phyloP scores from a whole-genome alignment of 1,140 invertebrate species.

The Berghia stephanieae region DNA sequence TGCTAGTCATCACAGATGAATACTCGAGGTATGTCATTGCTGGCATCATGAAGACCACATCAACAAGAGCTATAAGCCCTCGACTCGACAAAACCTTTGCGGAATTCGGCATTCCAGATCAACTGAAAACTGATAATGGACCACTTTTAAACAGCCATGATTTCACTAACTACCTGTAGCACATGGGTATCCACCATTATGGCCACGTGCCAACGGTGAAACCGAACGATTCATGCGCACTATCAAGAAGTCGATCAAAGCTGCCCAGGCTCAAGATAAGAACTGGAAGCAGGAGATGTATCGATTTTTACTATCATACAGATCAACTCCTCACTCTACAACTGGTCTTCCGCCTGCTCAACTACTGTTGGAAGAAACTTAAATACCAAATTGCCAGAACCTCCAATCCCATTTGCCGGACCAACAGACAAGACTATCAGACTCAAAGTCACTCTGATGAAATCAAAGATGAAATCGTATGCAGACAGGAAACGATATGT shows the following conservation, averaged over 20 bases:
- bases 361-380: constrained; percentile 33
- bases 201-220: constrained; percentile 46
- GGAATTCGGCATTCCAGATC: constrained; percentile 33
- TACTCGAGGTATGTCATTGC: constrained; percentile 49
- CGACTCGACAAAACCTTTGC: constrained; percentile 34
- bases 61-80: constrained; percentile 16
- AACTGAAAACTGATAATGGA: constrained; percentile 43
- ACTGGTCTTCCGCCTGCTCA: constrained; percentile 35
- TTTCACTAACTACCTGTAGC: constrained; percentile 30
- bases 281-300: constrained; percentile 46
- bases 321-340: constrained; percentile 42
- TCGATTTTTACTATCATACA: constrained; percentile 40
- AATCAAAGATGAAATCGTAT: constrained; percentile 19
- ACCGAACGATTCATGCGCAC: constrained; percentile 44
- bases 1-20: constrained; percentile 50
- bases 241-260: constrained; percentile 41
- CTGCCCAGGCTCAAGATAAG: constrained; percentile 30
- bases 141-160: constrained; percentile 39
- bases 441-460: background rate
- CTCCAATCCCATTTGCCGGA: background rate
- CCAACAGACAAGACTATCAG: background rate
- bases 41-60: constrained; percentile 28
- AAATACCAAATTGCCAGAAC: constrained; percentile 15
- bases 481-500: constrained; percentile 24
- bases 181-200: constrained; percentile 39